phyloP scores from a whole-genome alignment of 2,888 invertebrate genomes.

The Drosophila pseudotalamancana region DNA sequence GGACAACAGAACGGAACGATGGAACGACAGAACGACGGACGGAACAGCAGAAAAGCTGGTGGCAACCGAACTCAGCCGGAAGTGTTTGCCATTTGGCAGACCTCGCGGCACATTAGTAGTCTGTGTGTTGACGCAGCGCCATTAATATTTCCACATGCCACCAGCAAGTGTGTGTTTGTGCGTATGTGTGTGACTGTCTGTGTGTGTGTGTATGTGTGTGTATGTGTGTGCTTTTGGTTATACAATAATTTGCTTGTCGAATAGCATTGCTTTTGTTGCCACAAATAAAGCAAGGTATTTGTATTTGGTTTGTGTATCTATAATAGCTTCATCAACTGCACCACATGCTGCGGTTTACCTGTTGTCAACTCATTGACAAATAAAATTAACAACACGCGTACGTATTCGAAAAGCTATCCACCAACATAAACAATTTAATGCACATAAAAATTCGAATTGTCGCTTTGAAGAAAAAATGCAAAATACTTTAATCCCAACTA shows the following conservation, averaged over 20 bases:
- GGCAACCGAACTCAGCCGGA: slow-evolving; percentile 47
- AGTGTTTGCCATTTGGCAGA: slow-evolving; percentile 79
- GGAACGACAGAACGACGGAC: background rate
- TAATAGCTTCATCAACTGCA: slow-evolving; percentile 27
- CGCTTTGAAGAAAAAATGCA: slow-evolving; percentile 12
- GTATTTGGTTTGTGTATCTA: slow-evolving; percentile 30
- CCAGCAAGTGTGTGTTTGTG: slow-evolving; percentile 20
- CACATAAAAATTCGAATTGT: too few relatives aligned
- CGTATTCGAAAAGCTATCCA: background rate
- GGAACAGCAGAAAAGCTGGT: slow-evolving; percentile 4
- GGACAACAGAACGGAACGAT: background rate
- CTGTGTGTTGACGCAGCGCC: slow-evolving; percentile 75
- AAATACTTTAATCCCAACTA: slow-evolving; percentile 6
- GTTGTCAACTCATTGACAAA: slow-evolving; percentile 45
- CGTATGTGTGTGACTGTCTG: slow-evolving; percentile 2
- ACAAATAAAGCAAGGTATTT: slow-evolving; percentile 33
- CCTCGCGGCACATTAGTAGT: slow-evolving; percentile 83
- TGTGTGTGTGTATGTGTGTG: slow-evolving; percentile 1
- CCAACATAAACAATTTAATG: background rate
- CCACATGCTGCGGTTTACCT: slow-evolving; percentile 22
- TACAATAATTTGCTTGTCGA: slow-evolving; percentile 69
- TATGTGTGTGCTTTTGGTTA: slow-evolving; percentile 6
- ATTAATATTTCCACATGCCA: slow-evolving; percentile 78
- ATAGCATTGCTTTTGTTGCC: slow-evolving; percentile 47
- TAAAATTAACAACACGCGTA: slow-evolving; percentile 44